Base-by-base conservation (phyloP, 2,797 vertebrate genomes). In the Phoeniculus purpureus region DNA sequence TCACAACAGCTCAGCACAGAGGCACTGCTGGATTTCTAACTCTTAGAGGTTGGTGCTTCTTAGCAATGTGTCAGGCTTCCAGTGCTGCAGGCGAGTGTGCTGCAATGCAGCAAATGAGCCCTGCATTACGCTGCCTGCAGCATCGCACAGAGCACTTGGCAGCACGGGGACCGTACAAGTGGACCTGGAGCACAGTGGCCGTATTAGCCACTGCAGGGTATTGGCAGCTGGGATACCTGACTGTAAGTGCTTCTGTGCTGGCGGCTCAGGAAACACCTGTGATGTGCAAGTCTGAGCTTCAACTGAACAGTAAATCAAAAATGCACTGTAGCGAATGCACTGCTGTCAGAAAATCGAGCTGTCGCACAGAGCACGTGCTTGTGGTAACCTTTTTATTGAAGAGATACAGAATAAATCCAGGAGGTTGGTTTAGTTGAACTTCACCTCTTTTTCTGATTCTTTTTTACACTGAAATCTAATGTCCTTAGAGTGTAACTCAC, bases 21-120 rank as follows among this genome's bases (percentile, higher is more conserved):
- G 52, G 72, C 68, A 32, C 23, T 12, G 31, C 40, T 60, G 76
- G 16, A 4, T 71, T 62, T 78, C 4, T 66, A 15, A 6, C 16
- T 65, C 2, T 17, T 62, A 20, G 68, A 87, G 56, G 23, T 55
- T 54, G 70, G 58, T 45, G 77, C 51, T 83, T 45, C 16, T 11
- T 25, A 85, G 80, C 40, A 23, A 26, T 6, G 66, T 93, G 85
- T 65, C 72, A 90, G 81, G 37, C 29, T 81, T 16, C 50, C 80
- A 10, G 22, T 15, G 75, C 94, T 96, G 94, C 85, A 92, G 92
- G 52, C 70, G 67, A 21, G 56, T 45, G 48, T 93, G 92, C 93
- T 92, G 88, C 88, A 96, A 64, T 96, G 88, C 95, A 96, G 91
- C 85, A 96, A 75, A 87, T 45, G 45, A 95, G 66, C 82, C 72